A percentile compares a stretch with the other conserved stretches of the same genome.
Evolutionary conservation across 37 sponge, comb jelly and placozoan genomes (phyloP).

Genomic region (Bolinopsis microptera): DNA sequence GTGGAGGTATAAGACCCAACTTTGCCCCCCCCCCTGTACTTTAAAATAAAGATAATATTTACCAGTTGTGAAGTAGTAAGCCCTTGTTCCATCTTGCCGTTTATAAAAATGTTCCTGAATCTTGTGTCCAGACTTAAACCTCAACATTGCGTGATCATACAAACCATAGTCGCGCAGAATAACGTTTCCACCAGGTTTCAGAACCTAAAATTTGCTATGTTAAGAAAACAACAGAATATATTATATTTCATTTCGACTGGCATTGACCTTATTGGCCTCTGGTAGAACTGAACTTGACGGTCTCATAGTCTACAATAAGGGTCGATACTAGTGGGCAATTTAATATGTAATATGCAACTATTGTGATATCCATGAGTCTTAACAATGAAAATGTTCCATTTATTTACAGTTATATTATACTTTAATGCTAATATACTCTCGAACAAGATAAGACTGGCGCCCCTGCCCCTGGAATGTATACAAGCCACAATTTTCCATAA

Average conservation of each 20-base stretch:
- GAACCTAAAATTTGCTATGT: slow-evolving; percentile 71
- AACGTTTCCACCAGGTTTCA: slow-evolving; percentile 82
- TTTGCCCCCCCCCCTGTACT: too few species aligned
- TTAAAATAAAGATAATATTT: too few species aligned
- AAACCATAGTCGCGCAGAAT: slow-evolving; percentile 95
- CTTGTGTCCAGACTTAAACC: slow-evolving; percentile 91
- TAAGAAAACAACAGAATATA: background rate
- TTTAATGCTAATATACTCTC: too few species aligned
- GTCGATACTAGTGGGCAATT: too few species aligned
- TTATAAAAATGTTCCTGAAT: slow-evolving; percentile 88
- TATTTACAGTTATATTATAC: too few species aligned
- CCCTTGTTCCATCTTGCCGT: slow-evolving; percentile 95
- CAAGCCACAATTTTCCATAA: too few species aligned
- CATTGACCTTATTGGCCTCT: background rate
- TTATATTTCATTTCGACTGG: background rate
- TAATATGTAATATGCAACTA: too few species aligned
- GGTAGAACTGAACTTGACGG: background rate
- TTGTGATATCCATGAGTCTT: too few species aligned
- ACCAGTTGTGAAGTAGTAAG: slow-evolving; percentile 94
- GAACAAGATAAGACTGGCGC: too few species aligned
- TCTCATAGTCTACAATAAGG: background rate
- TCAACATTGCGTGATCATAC: slow-evolving; percentile 96
- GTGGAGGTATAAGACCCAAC: too few species aligned
- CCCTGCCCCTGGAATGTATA: too few species aligned
- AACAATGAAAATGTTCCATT: too few species aligned